Conservation (phyloP, 2,888 invertebrate species). For the Nephrotoma flavescens region DNA sequence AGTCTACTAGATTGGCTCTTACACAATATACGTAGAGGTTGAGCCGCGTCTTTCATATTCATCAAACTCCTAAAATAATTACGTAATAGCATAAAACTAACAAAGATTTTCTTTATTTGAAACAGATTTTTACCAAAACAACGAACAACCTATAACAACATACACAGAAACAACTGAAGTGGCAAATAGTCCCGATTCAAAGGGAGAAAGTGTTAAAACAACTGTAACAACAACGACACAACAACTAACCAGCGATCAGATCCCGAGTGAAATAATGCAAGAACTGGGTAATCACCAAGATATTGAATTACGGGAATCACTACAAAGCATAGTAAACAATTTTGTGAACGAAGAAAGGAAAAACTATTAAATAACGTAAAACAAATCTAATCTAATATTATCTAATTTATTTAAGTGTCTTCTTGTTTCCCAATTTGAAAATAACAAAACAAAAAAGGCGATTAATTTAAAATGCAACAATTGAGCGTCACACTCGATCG, state of each 20-base stretch:
- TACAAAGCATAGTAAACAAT: slow-evolving; percentile 38
- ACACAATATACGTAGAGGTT: too few relatives aligned
- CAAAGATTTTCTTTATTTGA: slow-evolving; percentile 25
- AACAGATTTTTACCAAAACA: slow-evolving; percentile 43
- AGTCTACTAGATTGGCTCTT: too few relatives aligned
- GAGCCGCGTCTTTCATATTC: too few relatives aligned
- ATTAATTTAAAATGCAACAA: neutral
- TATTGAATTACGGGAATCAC: slow-evolving; percentile 32
- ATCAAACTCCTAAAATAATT: too few relatives aligned
- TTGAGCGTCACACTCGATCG: neutral
- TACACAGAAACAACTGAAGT: slow-evolving; percentile 27
- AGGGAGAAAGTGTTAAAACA: slow-evolving; percentile 1
- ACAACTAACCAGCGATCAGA: neutral
- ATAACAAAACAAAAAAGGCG: neutral
- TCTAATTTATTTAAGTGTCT: neutral
- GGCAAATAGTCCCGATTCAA: neutral
- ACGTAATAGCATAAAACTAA: too few relatives aligned
- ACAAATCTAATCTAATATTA: neutral
- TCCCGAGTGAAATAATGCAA: slow-evolving; percentile 1
- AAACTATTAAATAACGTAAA: slow-evolving; percentile 22
- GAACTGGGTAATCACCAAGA: slow-evolving; percentile 4
- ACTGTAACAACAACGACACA: slow-evolving; percentile 7
- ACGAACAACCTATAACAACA: slow-evolving; percentile 37
- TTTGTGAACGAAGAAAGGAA: slow-evolving; percentile 39
- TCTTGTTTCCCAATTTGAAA: neutral